phyloP scores from a whole-genome alignment of 1,140 invertebrate genomes.

The Leptinotarsa undecemlineata region DNA sequence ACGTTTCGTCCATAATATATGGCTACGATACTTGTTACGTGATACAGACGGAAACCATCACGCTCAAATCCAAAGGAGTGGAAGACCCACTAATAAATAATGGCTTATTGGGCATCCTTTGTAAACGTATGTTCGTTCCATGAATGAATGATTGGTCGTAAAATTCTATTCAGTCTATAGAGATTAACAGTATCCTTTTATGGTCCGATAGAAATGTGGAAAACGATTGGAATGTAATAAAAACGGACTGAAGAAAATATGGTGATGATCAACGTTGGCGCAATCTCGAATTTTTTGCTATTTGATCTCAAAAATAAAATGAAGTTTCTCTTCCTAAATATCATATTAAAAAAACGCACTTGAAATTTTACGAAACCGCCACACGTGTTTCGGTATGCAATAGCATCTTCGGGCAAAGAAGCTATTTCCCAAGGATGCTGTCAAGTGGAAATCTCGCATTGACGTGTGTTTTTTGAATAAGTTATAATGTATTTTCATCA shows the following conservation, averaged over 20 bases:
- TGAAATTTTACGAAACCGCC: no score
- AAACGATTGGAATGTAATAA: slow-evolving; percentile 10
- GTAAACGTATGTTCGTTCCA: slow-evolving; percentile 2
- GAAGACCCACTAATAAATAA: slow-evolving; percentile 20
- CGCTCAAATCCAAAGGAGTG: slow-evolving; percentile 13
- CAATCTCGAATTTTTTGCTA: no score
- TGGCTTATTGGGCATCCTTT: slow-evolving; percentile 15
- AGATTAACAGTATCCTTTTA: neutral
- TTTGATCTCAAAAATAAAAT: no score
- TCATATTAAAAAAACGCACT: no score
- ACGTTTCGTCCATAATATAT: slow-evolving; percentile 32
- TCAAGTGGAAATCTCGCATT: no score
- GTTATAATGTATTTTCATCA: no score
- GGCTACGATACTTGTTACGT: slow-evolving; percentile 36
- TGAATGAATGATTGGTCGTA: slow-evolving; percentile 7
- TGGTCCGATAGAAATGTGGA: neutral
- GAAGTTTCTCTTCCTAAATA: no score
- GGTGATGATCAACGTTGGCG: no score
- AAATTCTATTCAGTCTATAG: neutral
- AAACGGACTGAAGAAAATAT: neutral
- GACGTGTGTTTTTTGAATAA: no score
- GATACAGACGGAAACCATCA: slow-evolving; percentile 15
- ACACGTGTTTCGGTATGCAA: no score
- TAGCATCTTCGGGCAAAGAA: no score
- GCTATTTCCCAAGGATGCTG: no score